Percentiles rank a stretch among this genome's conserved stretches.
Evolutionary conservation across 2,113 vertebrate species (phyloP).

Genomic region (Sinocyclocheilus anophthalmus): DNA sequence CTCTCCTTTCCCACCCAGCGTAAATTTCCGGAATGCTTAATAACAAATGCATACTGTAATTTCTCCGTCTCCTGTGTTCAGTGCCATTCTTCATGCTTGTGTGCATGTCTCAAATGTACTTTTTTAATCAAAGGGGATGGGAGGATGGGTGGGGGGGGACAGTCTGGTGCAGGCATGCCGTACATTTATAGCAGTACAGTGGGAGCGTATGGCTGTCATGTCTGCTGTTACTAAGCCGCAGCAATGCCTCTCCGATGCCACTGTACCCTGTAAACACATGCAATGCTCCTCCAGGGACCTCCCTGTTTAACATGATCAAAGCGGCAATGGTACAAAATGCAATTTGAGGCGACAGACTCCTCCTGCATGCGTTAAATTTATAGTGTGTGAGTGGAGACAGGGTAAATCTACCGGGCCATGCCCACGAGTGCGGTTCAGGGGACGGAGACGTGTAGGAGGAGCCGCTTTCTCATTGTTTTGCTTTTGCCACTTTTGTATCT

Average conservation of each 20-base stretch:
- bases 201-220: conserved; percentile 73
- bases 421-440: too few species aligned
- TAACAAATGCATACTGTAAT: conserved; percentile 8
- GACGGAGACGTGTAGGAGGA: too few species aligned
- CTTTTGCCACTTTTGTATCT: too few species aligned
- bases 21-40: conserved; percentile 10
- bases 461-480: too few species aligned
- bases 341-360: conserved; percentile 58
- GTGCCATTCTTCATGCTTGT: neutral
- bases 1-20: conserved; percentile 15
- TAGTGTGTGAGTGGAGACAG: too few species aligned
- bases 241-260: conserved; percentile 66
- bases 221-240: conserved; percentile 68
- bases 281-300: conserved; percentile 44
- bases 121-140: conserved; percentile 25
- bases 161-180: conserved; percentile 50
- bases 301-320: conserved; percentile 61
- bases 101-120: conserved; percentile 28
- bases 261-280: conserved; percentile 65
- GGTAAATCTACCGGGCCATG: too few species aligned
- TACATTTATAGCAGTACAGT: conserved; percentile 67
- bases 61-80: neutral
- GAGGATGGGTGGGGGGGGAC: neutral
- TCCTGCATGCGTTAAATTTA: conserved; percentile 56
- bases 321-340: conserved; percentile 37